Base-by-base conservation (phyloP, 2,888 invertebrate genomes). In the Chirona hameri region DNA sequence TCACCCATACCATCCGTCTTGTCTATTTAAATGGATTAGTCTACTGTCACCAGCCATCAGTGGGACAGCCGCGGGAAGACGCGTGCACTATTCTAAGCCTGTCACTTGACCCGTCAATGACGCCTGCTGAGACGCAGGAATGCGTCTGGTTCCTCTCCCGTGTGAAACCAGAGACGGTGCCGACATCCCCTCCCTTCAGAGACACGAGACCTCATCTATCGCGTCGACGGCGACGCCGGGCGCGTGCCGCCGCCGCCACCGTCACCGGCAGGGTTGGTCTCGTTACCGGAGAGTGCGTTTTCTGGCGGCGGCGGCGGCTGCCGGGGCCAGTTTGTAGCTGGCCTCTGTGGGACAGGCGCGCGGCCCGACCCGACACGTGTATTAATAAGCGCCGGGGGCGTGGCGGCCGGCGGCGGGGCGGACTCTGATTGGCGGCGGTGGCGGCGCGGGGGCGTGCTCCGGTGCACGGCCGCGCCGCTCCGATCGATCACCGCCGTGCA, bases 301-400 rank as follows among this genome's bases (percentile, higher is more conserved):
- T 39, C 76, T 46, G 76, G 7, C 76, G 76, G 18, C 76, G 39
- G 46, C 72, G 15, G 24, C n/a, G n/a, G n/a, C 10, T n/a, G 27
- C 24, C 24, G 39, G 46, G 12, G 39, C 46, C 24, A 27, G 29
- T 72, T 31, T 31, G 72, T 31, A 14, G 29, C 72, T 9, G 31
- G 52, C 10, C 24, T 7, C 21, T 46, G 39, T 39, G 3, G 39
- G 9, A 46, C 76, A 39, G 10, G 27, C 65, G n/a, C 10, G 65
- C 27, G n/a, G 65, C 24, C 76, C 39, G 31, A 52, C 52, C 46
- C 31, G 39, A 46, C 76, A 39, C 39, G 46, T 24, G 76, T 76
- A 76, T 76, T 76, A 76, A 76, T 76, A 76, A 76, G 76, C 76
- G 39, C 76, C 76, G 76, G 76, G 46, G 76, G 76, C 76, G 76